Base-by-base conservation (phyloP, 1,140 invertebrate species). In the Sinella curviseta region DNA sequence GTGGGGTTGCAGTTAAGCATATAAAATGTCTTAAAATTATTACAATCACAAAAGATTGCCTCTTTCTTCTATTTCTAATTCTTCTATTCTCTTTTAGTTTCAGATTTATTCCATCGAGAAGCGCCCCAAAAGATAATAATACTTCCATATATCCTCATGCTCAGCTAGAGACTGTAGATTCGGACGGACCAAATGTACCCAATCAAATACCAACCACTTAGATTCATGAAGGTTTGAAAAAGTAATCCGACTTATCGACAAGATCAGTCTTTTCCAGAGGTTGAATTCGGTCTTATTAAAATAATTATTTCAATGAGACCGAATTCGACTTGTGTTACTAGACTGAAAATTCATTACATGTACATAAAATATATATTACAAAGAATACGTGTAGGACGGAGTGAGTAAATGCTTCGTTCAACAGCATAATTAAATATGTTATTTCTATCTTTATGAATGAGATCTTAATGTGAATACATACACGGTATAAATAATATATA, bases 81-180 rank as follows among this genome's bases (percentile, higher is more conserved):
- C n/a, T n/a, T n/a, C n/a, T n/a, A n/a, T n/a, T n/a, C n/a, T n/a
- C n/a, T n/a, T n/a, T n/a, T n/a, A n/a, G 75, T 35, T 73, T 75
- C 36, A 65, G 79, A 34, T 80, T 77, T 60, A 65, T 80, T n/a
- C 79, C 79, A 14, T 70, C 75, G 24, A 54, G 76, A 74, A 34
- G n/a, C n/a, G n/a, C 79, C 28, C 79, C 76, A 12, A 80, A 80
- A 35, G 79, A 80, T 74, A 76, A 80, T 60, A 36, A 54, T 30
- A 74, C 54, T 57, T 28, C 67, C 36, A 28, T 39, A 24, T 74
- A 55, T 36, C 75, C 76, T 60, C 28, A 65, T 48, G 79, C 65
- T 73, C 75, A 77, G 36, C 39, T 74, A 70, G 76, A 80, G 39
- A 65, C 74, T 65, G 48, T 76, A 67, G 78, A 79, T 73, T 31